A percentile compares a stretch with the other conserved stretches of the same genome.
phyloP scores from a whole-genome alignment of 2,113 vertebrate genomes.

The Peromyscus polionotus region DNA sequence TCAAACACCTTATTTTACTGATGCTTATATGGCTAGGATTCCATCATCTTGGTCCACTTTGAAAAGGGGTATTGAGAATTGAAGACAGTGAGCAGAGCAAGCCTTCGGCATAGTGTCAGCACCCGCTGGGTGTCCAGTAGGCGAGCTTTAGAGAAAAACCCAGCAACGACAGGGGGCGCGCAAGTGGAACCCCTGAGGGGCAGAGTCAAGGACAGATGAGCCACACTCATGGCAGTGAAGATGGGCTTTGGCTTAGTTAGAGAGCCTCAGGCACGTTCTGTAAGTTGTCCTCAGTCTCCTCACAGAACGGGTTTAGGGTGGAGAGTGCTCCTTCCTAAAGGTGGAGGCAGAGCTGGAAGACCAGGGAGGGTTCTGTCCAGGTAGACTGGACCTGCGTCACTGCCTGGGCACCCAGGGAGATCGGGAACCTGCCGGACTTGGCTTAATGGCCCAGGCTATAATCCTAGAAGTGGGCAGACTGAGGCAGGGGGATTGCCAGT shows the following conservation, averaged over 20 bases:
- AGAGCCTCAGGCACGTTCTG: not conserved
- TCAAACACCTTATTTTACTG: not conserved
- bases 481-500: not conserved
- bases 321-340: not conserved
- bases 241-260: not conserved
- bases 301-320: not conserved
- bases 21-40: not conserved
- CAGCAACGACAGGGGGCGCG: accelerated
- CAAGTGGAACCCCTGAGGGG: not conserved
- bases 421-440: not conserved
- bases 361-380: not conserved
- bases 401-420: not conserved
- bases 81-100: accelerated
- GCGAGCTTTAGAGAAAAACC: not conserved
- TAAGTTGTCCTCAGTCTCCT: not conserved
- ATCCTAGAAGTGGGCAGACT: not conserved
- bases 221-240: not conserved
- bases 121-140: accelerated
- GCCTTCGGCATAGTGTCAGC: accelerated
- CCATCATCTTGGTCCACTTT: not conserved
- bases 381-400: not conserved
- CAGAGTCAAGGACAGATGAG: not conserved
- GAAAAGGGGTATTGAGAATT: not conserved
- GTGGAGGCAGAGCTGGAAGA: not conserved
- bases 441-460: not conserved